Conservation (phyloP, 2,888 invertebrate species). For the Mesorhabditis sp. region DNA sequence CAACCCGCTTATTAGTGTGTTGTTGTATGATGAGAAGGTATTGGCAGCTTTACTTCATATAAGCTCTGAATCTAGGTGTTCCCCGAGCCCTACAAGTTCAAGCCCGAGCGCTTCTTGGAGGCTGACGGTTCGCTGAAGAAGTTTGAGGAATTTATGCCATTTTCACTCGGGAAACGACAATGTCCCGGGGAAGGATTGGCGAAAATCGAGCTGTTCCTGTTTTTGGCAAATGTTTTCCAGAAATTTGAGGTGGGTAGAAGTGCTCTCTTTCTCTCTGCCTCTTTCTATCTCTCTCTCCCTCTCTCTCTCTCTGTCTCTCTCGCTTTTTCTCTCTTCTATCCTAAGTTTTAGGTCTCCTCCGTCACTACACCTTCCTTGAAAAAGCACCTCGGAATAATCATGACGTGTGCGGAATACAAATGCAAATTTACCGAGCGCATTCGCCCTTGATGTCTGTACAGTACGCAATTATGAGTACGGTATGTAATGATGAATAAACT, state of each 20-base stretch:
- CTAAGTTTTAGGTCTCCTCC: too few species aligned
- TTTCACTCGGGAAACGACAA: slow-evolving; percentile 31
- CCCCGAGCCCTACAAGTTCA: slow-evolving; percentile 23
- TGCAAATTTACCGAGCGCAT: too few species aligned
- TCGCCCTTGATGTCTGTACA: too few species aligned
- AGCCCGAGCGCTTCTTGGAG: slow-evolving; percentile 21
- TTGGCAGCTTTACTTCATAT: background rate
- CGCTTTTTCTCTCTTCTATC: too few species aligned
- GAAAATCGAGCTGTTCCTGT: slow-evolving; percentile 27
- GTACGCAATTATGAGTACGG: too few species aligned
- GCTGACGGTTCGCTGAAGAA: slow-evolving; percentile 17
- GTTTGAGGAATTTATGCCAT: slow-evolving; percentile 26
- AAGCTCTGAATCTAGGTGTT: slow-evolving; percentile 16
- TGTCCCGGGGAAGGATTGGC: slow-evolving; percentile 34
- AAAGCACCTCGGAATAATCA: too few species aligned
- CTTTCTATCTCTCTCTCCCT: too few species aligned
- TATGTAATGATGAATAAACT: too few species aligned
- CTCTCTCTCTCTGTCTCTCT: too few species aligned
- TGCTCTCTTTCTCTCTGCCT: too few species aligned
- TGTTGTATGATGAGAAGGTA: slow-evolving; percentile 24
- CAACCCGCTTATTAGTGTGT: slow-evolving; percentile 26
- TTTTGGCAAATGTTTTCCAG: slow-evolving; percentile 29
- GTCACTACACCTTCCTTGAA: too few species aligned
- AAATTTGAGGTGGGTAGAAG: slow-evolving; percentile 17
- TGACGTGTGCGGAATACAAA: too few species aligned